Base-by-base conservation (phyloP, 2,113 vertebrate genomes). In the Zapornia atra region DNA sequence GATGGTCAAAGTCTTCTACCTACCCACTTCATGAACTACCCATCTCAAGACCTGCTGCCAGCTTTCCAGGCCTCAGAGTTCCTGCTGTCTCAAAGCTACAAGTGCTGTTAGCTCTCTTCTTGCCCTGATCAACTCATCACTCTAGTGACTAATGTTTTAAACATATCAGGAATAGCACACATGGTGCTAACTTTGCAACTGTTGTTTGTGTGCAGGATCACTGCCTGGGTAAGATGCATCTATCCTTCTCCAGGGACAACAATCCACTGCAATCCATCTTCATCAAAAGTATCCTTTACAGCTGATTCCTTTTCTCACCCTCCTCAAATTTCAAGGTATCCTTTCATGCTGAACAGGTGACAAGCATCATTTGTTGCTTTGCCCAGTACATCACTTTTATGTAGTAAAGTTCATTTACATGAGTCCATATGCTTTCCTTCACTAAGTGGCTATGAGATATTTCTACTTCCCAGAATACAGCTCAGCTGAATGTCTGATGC, bases 261-360 rank as follows among this genome's bases (percentile, higher is more conserved):
- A 68, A 50, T 33, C 15, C 38, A 68, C 85, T 71, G 72, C 64
- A 93, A 92, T 48, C 60, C 56, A 44, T 92, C 82, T 81, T 86
- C 76, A 94, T 64, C 2, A 2, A 86, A 86, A 54, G 79, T 93
- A 92, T 96, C 50, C 56, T 89, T 95, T 96, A 93, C 82, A 84
- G 66, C 34, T 84, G 86, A 65, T 36, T 88, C 42, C 17, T 73
- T 80, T 92, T 86, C 57, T 90, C 76, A 88, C 53, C 17, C 61
- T 95, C 13, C 86, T 97, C 69, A 69, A n/a, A 92, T 97, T 96
- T 95, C 90, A 86, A 94, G 90, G 60, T 92, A 75, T 44, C 34
- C n/a, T 96, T 96, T 96, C 22, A 44, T 53, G 56, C 53, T 68
- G 48, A 83, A 69, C 94, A 97, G 92, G 83, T 96, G 96, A 82